Percentiles rank a stretch among this genome's conserved stretches.
Conservation (phyloP, 2,888 invertebrate genomes). For the Philaethria dido region DNA sequence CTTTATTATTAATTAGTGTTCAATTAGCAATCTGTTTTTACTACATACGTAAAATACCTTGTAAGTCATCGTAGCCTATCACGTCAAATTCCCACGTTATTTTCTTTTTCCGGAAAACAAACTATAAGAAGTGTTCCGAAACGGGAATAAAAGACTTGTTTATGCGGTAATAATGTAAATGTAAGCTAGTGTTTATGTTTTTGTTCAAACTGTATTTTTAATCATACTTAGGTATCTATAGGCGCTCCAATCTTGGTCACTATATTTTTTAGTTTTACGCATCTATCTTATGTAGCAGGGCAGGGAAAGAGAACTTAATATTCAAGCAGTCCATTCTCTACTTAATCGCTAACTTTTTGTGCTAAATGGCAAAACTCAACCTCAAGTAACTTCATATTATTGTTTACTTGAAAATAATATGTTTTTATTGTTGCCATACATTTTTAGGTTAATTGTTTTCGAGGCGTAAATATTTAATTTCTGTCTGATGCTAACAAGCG, state of each 20-base stretch:
- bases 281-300: neutral
- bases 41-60: neutral
- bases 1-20: neutral
- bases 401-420: too few species aligned
- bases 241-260: too few species aligned
- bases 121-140: slow-evolving; percentile 5
- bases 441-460: too few species aligned
- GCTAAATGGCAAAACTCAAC: too few species aligned
- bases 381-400: too few species aligned
- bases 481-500: too few species aligned
- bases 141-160: slow-evolving; percentile 13
- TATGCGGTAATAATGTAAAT: slow-evolving; percentile 13
- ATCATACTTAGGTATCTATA: too few species aligned
- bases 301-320: too few species aligned
- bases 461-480: too few species aligned
- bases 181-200: slow-evolving; percentile 3
- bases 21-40: neutral
- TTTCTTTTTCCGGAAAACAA: slow-evolving; percentile 14
- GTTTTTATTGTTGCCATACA: too few species aligned
- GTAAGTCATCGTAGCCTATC: neutral
- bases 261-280: neutral
- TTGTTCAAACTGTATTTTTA: slow-evolving; percentile 3
- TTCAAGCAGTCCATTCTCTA: too few species aligned
- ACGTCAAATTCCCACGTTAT: slow-evolving; percentile 16
- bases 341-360: too few species aligned